phyloP scores from a whole-genome alignment of 2,888 invertebrate species.

The Congeria kusceri region DNA sequence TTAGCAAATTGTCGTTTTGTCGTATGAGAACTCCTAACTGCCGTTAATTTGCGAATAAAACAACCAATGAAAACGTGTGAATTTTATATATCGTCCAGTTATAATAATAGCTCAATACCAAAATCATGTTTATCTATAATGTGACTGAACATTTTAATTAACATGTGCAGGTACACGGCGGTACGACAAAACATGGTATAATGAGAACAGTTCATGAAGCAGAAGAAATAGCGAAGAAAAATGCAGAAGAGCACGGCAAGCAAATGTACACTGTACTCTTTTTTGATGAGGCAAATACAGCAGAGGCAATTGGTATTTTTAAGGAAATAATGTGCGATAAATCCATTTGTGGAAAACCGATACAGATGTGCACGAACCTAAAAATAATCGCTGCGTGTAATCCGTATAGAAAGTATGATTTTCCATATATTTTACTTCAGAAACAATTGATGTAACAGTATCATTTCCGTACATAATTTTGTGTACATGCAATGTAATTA shows the following conservation, averaged over 20 bases:
- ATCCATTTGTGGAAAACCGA: slow-evolving; percentile 69
- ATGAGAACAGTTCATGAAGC: slow-evolving; percentile 70
- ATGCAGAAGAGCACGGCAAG: slow-evolving; percentile 31
- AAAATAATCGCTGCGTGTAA: slow-evolving; percentile 82
- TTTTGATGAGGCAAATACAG: slow-evolving; percentile 82
- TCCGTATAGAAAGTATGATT: slow-evolving; percentile 78
- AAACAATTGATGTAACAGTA: no score
- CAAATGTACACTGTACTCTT: slow-evolving; percentile 75
- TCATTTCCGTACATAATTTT: no score
- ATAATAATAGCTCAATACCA: neutral
- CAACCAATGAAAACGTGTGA: no score
- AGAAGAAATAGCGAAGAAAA: slow-evolving; percentile 61
- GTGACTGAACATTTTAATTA: neutral
- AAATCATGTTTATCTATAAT: neutral
- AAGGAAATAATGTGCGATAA: slow-evolving; percentile 81
- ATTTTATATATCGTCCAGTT: no score
- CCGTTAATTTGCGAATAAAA: no score
- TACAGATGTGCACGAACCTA: slow-evolving; percentile 60
- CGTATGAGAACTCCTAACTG: no score
- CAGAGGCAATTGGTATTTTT: slow-evolving; percentile 79
- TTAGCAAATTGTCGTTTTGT: no score
- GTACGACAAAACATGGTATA: slow-evolving; percentile 75
- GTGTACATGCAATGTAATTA: no score
- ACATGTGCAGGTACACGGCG: slow-evolving; percentile 77
- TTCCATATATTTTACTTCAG: no score